phyloP scores from a whole-genome alignment of 2,888 invertebrate species.

The Didymodactylos carnosus region DNA sequence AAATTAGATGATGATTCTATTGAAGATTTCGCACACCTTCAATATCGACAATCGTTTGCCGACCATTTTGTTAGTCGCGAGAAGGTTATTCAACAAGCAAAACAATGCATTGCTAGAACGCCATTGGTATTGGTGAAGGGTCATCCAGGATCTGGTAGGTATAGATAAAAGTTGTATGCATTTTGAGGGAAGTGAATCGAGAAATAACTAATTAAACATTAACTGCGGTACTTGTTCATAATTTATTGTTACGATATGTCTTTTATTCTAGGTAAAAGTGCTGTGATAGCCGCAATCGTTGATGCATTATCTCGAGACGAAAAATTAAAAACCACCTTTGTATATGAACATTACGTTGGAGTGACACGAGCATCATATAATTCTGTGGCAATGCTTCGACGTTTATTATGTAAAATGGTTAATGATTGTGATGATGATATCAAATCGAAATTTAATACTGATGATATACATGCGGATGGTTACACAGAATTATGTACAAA shows the following conservation, averaged over 20 bases:
- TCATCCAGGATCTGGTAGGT: not conserved
- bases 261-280: too few relatives aligned
- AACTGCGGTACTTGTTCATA: too few relatives aligned
- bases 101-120: not conserved
- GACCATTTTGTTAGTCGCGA: not conserved
- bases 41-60: not conserved
- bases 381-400: not conserved
- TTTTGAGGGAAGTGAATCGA: too few relatives aligned
- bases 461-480: not conserved
- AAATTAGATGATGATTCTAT: not conserved
- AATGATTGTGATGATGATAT: not conserved
- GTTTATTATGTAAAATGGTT: not conserved
- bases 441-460: not conserved
- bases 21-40: not conserved
- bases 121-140: not conserved
- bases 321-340: not conserved
- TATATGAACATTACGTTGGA: not conserved
- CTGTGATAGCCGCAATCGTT: not conserved
- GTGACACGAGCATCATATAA: not conserved
- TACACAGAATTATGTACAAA: not conserved
- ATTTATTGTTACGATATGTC: too few relatives aligned
- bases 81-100: not conserved
- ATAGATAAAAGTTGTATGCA: too few relatives aligned
- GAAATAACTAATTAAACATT: too few relatives aligned
- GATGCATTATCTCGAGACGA: not conserved